phyloP scores from a whole-genome alignment of 2,113 vertebrate species.

The Otocyon megalotis region DNA sequence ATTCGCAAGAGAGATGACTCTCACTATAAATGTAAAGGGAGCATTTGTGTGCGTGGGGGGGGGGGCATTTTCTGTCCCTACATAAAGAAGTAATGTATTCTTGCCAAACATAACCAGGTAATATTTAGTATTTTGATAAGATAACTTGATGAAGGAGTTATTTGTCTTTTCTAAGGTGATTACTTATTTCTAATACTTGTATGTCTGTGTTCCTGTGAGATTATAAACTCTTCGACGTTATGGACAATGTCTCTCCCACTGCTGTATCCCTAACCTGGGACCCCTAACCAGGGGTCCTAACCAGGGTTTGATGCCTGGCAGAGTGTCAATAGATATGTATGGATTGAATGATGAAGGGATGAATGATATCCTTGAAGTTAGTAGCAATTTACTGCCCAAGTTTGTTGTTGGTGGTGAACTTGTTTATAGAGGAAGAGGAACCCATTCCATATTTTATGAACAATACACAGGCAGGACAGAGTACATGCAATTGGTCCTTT shows the following conservation, averaged over 20 bases:
- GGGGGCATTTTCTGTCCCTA: background rate
- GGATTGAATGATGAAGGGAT: constrained; percentile 4
- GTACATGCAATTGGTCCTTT: background rate
- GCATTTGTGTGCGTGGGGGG: background rate
- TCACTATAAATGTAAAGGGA: constrained; percentile 23
- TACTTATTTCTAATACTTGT: constrained; percentile 25
- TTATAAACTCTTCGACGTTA: constrained; percentile 15
- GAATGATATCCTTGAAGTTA: constrained; percentile 23
- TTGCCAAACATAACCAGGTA: background rate
- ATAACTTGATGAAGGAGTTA: background rate
- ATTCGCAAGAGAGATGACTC: background rate
- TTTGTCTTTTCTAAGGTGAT: constrained; percentile 38
- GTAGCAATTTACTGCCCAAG: background rate
- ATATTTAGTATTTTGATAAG: constrained; percentile 41
- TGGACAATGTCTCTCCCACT: constrained; percentile 25
- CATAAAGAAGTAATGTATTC: background rate
- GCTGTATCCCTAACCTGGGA: background rate
- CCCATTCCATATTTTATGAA: background rate
- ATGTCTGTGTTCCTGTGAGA: background rate
- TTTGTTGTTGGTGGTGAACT: background rate
- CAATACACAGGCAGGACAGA: background rate
- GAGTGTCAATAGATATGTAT: background rate
- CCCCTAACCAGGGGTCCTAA: too few relatives aligned
- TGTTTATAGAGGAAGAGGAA: constrained; percentile 10
- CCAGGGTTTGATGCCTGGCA: background rate